phyloP scores from a whole-genome alignment of 1,140 invertebrate species.

The Drosophila kanapiae region DNA sequence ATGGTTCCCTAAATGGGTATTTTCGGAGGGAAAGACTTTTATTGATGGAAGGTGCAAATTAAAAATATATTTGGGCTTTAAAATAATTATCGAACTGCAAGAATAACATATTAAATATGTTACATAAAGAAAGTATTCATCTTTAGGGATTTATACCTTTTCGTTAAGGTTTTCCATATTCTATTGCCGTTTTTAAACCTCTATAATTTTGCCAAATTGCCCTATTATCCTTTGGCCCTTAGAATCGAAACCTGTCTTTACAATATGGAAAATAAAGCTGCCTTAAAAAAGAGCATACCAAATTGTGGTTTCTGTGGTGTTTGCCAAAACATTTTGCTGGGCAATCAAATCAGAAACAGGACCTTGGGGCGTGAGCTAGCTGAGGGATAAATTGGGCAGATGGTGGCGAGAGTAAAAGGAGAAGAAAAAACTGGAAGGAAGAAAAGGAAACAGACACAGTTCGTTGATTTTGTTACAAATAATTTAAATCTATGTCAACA shows the following conservation, averaged over 20 bases:
- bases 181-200: too few relatives aligned
- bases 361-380: constrained; percentile 34
- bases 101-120: too few relatives aligned
- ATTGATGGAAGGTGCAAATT: too few relatives aligned
- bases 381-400: constrained; percentile 5
- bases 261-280: constrained; percentile 7
- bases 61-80: too few relatives aligned
- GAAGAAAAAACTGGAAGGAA: not conserved
- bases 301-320: constrained; percentile 36
- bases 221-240: not conserved
- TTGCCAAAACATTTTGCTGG: constrained; percentile 53
- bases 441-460: constrained; percentile 46
- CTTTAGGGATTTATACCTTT: too few relatives aligned
- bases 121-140: too few relatives aligned
- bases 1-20: not conserved
- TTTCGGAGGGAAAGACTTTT: not conserved
- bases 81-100: too few relatives aligned
- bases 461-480: constrained; percentile 80
- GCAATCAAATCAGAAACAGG: constrained; percentile 70
- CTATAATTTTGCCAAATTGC: too few relatives aligned
- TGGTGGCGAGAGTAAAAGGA: not conserved
- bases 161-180: too few relatives aligned
- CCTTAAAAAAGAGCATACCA: constrained; percentile 23
- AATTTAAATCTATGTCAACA: constrained; percentile 83
- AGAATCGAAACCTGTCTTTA: not conserved